Evolutionary conservation across 2,797 vertebrate species (phyloP).

Genomic region (Amblyopsis hoosieri): DNA sequence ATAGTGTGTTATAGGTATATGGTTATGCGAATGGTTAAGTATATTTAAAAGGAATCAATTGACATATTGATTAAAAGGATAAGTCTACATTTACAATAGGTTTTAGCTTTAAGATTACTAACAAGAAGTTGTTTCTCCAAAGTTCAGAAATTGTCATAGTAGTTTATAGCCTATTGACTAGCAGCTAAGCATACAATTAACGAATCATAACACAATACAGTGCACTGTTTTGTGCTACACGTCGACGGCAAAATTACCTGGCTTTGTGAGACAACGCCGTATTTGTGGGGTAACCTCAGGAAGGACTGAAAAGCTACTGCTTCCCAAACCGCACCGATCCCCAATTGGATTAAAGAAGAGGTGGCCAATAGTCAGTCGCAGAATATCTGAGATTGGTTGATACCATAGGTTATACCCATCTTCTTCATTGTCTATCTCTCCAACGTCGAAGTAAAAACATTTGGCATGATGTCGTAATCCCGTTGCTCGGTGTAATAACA

Average conservation of each 20-base stretch:
- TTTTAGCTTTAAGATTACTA: not conserved
- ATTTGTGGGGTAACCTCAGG: constrained; percentile 55
- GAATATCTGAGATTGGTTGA: constrained; percentile 46
- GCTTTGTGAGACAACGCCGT: constrained; percentile 62
- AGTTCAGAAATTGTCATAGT: too few relatives aligned
- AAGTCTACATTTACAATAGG: too few relatives aligned
- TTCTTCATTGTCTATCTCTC: constrained; percentile 36
- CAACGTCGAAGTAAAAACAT: constrained; percentile 45
- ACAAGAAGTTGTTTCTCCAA: too few relatives aligned
- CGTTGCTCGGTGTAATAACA: constrained; percentile 20
- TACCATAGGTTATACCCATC: constrained; percentile 41
- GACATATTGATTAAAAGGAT: too few relatives aligned
- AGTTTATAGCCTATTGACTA: not conserved
- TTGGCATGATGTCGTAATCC: constrained; percentile 52
- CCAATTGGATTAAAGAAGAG: constrained; percentile 65
- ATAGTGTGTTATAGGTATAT: too few relatives aligned
- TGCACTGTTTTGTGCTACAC: not conserved
- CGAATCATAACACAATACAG: not conserved
- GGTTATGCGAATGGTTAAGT: too few relatives aligned
- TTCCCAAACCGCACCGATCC: constrained; percentile 49
- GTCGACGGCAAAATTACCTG: constrained; percentile 52
- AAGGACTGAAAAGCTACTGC: constrained; percentile 38
- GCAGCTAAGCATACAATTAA: not conserved
- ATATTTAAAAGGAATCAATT: too few relatives aligned
- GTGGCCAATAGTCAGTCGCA: constrained; percentile 47